Evolutionary conservation across 2,797 vertebrate species (phyloP).

Genomic region (Muscicapa comitata): DNA sequence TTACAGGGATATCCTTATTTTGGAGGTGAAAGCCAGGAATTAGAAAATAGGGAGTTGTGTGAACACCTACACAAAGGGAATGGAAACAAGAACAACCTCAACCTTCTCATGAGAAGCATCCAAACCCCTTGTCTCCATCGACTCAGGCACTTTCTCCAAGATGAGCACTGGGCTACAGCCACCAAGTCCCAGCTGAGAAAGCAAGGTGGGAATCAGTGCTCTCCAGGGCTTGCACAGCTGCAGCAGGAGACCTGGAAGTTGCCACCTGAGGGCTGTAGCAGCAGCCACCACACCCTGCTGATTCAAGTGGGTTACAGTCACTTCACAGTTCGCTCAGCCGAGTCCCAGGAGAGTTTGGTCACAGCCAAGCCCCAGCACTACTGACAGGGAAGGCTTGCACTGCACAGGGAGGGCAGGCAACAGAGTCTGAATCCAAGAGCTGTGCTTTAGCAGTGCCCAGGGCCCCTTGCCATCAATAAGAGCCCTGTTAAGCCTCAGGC

Average conservation of each 20-base stretch:
- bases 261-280: background rate
- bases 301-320: background rate
- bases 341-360: background rate
- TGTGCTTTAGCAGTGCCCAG: background rate
- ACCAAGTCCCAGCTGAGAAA: background rate
- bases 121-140: rapidly evolving
- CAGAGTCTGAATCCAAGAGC: background rate
- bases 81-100: background rate
- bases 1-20: background rate
- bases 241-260: background rate
- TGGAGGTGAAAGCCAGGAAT: background rate
- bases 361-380: background rate
- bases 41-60: background rate
- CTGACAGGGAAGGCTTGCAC: background rate
- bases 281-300: background rate
- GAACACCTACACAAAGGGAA: background rate
- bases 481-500: background rate
- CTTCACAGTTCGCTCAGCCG: background rate
- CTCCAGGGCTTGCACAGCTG: background rate
- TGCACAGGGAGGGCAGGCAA: background rate
- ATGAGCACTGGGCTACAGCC: background rate
- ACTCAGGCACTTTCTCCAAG: background rate
- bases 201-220: rapidly evolving
- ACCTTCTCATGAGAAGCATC: background rate
- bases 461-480: background rate